These are phyloP conservation scores for Melanophora roralis DNA, from an alignment of 2,888 invertebrate species.

Conservation along the genomic window DNA sequence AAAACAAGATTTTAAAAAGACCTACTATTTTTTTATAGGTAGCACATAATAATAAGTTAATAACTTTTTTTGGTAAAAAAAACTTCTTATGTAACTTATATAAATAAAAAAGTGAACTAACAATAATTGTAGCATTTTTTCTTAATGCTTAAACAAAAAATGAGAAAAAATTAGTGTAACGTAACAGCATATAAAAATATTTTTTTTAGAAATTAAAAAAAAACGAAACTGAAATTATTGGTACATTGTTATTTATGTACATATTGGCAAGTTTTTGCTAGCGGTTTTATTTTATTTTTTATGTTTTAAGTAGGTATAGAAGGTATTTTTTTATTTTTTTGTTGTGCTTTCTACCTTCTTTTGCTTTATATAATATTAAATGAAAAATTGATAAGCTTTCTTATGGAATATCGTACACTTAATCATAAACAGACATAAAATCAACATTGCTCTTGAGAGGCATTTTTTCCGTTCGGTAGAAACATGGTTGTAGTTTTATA, in stretches of 20 bases:
- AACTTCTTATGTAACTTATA: constrained; percentile 49
- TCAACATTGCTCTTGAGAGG: too few relatives aligned
- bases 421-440: too few relatives aligned
- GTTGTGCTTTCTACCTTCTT: not conserved
- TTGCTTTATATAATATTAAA: constrained; percentile 45
- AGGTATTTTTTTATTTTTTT: not conserved
- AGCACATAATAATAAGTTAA: not conserved
- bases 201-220: constrained; percentile 26
- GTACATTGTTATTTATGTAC: not conserved
- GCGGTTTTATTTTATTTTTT: too few relatives aligned
- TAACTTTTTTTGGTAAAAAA: not conserved
- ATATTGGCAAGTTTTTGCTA: not conserved
- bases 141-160: constrained; percentile 7
- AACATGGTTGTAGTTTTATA: too few relatives aligned
- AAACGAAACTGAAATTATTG: not conserved
- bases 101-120: constrained; percentile 4
- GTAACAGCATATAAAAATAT: constrained; percentile 28
- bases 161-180: constrained; percentile 19
- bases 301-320: too few relatives aligned
- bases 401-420: too few relatives aligned
- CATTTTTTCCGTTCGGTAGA: too few relatives aligned
- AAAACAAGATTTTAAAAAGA: too few relatives aligned
- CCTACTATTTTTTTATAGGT: not conserved
- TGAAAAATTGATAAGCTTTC: constrained; percentile 52
- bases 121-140: constrained; percentile 17